Evolutionary conservation across 1,140 invertebrate genomes (phyloP).

Genomic region (Nephotettix cincticeps): DNA sequence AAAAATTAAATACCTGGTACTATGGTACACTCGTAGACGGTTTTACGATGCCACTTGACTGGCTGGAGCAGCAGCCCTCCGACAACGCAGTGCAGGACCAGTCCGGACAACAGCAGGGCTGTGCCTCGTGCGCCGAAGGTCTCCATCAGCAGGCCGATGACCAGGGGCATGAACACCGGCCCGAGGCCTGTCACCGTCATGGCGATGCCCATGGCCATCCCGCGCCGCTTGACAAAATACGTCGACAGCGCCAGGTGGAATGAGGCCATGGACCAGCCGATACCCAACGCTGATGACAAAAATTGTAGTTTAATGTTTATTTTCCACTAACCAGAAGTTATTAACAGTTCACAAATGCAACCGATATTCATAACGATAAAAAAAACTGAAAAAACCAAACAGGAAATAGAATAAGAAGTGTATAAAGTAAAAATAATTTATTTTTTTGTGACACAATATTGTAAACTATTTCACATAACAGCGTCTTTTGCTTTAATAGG

Average conservation of each 20-base stretch:
- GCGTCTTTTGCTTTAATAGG: too few species aligned
- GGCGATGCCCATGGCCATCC: constrained; percentile 65
- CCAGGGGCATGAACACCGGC: constrained; percentile 69
- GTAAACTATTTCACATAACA: too few species aligned
- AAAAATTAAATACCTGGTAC: neutral
- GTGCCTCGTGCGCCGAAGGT: constrained; percentile 63
- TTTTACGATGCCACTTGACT: constrained; percentile 62
- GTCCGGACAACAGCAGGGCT: constrained; percentile 58
- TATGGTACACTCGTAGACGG: neutral
- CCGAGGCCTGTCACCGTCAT: constrained; percentile 71
- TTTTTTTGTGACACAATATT: too few species aligned
- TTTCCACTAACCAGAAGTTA: too few species aligned
- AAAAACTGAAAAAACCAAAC: too few species aligned
- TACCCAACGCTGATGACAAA: constrained; percentile 58
- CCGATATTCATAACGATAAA: too few species aligned
- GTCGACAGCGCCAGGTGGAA: constrained; percentile 70
- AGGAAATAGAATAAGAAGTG: too few species aligned
- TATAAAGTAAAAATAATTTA: too few species aligned
- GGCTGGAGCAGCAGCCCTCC: constrained; percentile 63
- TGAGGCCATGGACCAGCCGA: constrained; percentile 63
- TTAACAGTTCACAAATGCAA: too few species aligned
- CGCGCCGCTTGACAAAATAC: constrained; percentile 66
- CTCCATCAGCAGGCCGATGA: constrained; percentile 48
- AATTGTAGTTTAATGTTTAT: too few species aligned
- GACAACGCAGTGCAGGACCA: constrained; percentile 61